These are phyloP conservation scores for Pristionchus entomophagus DNA, from an alignment of 2,888 invertebrate species.

Conservation along the genomic window DNA sequence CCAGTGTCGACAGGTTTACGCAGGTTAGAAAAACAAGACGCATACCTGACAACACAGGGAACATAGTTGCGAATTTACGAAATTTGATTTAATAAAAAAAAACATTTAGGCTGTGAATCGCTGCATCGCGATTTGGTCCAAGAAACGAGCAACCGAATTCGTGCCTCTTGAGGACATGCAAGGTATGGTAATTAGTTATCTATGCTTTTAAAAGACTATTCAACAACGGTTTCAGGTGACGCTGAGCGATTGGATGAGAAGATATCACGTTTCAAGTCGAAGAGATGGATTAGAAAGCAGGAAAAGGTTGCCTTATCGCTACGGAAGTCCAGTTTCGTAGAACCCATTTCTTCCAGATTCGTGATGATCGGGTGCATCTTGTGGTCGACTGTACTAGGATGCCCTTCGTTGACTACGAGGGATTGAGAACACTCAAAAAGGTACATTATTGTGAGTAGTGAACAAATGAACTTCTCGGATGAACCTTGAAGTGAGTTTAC, in stretches of 20 bases:
- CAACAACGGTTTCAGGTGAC: neutral
- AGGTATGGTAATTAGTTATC: neutral
- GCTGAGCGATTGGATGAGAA: neutral
- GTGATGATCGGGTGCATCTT: conserved; percentile 54
- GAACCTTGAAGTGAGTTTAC: neutral
- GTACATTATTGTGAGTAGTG: neutral
- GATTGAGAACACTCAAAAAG: conserved; percentile 65
- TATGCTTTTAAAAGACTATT: neutral
- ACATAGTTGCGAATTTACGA: neutral
- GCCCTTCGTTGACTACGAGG: conserved; percentile 72
- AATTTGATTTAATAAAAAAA: neutral
- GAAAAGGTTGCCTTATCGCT: no score
- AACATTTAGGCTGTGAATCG: conserved; percentile 55
- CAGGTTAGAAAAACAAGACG: conserved; percentile 53
- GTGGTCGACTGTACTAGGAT: conserved; percentile 74
- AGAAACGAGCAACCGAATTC: conserved; percentile 32
- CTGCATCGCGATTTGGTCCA: conserved; percentile 36
- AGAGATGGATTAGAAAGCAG: conserved; percentile 22
- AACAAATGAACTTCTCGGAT: no score
- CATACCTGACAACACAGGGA: neutral
- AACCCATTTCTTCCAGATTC: neutral
- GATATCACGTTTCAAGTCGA: neutral
- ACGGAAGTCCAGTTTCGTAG: no score
- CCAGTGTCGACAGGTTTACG: conserved; percentile 71
- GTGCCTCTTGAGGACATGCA: conserved; percentile 49